These are phyloP conservation scores for Todus mexicanus DNA, from an alignment of 2,797 vertebrate species.

Conservation along the genomic window DNA sequence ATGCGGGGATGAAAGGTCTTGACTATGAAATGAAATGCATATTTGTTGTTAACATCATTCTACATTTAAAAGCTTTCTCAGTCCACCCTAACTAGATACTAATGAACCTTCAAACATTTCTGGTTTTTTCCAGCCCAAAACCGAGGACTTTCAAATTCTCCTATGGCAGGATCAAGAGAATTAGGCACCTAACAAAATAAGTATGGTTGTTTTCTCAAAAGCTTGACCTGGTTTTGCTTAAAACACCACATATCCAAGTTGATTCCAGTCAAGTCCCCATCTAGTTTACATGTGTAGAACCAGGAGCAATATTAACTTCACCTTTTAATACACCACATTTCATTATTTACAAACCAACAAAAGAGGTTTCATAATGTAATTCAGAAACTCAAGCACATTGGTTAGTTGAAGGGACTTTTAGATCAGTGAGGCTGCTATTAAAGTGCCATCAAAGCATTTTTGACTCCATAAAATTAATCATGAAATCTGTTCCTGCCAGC, in stretches of 20 bases:
- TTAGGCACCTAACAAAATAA: not conserved
- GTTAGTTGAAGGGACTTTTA: slow-evolving; percentile 67
- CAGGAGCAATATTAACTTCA: not conserved
- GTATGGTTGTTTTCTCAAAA: not conserved
- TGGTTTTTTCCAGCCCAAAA: not conserved
- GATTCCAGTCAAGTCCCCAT: not conserved
- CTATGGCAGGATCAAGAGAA: not conserved
- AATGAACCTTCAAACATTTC: not conserved
- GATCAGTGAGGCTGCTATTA: slow-evolving; percentile 74
- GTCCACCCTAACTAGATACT: not conserved
- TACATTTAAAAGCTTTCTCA: not conserved
- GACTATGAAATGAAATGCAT: not conserved
- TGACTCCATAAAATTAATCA: slow-evolving; percentile 80
- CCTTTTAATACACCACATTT: slow-evolving; percentile 12
- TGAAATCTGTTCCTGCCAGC: slow-evolving; percentile 81
- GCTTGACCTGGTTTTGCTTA: not conserved
- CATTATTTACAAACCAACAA: slow-evolving; percentile 45
- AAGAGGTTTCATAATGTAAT: slow-evolving; percentile 59
- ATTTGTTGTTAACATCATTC: not conserved
- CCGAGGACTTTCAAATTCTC: not conserved
- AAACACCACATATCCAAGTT: not conserved
- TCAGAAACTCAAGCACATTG: slow-evolving; percentile 48
- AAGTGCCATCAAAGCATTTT: slow-evolving; percentile 80
- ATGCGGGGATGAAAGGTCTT: not conserved
- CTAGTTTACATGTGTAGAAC: not conserved